Conservation (phyloP, 1,140 invertebrate species). For the Popillia japonica region DNA sequence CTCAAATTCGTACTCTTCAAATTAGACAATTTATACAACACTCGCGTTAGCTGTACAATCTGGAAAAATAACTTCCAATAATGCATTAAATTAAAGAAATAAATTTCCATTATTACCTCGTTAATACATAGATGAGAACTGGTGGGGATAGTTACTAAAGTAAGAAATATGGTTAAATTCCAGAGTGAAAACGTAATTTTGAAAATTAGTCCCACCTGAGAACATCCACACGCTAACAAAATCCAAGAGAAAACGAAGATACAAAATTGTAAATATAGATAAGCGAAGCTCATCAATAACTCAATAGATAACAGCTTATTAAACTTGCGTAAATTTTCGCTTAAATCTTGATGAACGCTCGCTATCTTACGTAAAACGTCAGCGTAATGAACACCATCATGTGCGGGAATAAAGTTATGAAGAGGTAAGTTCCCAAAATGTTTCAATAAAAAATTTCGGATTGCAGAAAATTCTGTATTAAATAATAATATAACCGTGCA, state of each 20-base stretch:
- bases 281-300: not conserved
- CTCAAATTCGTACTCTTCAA: no score
- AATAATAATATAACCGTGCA: not conserved
- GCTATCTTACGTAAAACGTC: not conserved
- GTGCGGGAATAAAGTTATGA: not conserved
- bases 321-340: not conserved
- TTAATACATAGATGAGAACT: not conserved
- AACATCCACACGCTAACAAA: not conserved
- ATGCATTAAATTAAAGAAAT: no score
- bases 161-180: not conserved
- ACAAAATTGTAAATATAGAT: not conserved
- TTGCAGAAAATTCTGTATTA: not conserved
- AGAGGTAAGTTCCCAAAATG: not conserved
- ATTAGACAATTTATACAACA: no score
- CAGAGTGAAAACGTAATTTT: not conserved
- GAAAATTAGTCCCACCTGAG: not conserved
- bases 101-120: not conserved
- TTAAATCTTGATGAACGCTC: not conserved
- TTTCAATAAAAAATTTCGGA: not conserved
- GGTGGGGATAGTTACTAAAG: not conserved
- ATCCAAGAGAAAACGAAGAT: not conserved
- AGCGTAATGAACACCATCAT: not conserved
- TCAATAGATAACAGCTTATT: not conserved
- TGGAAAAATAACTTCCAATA: not conserved
- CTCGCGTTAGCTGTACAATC: no score